phyloP scores from a whole-genome alignment of 2,888 invertebrate genomes.

The Macrophya annulata region DNA sequence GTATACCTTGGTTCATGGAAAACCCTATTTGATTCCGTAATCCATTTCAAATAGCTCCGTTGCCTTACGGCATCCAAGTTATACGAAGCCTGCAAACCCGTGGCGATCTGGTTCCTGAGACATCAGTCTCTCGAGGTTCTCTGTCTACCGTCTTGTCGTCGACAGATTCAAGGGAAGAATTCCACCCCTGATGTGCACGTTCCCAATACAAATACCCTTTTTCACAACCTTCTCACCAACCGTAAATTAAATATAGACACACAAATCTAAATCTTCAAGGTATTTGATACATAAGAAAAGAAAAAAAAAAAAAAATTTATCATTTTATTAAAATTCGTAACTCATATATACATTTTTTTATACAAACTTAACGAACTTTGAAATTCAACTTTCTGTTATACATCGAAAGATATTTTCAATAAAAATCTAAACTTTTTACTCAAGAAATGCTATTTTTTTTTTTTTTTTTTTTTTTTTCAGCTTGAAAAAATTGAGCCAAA shows the following conservation, averaged over 20 bases:
- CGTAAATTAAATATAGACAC: slow-evolving; percentile 14
- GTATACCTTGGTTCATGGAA: slow-evolving; percentile 17
- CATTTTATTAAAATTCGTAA: too few species aligned
- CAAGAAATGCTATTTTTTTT: too few species aligned
- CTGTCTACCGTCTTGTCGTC: slow-evolving; percentile 65
- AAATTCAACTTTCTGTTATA: background rate
- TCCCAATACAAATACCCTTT: slow-evolving; percentile 68
- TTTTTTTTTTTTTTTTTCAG: too few species aligned
- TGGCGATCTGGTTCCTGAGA: slow-evolving; percentile 59
- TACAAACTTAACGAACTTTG: background rate
- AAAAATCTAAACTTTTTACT: background rate
- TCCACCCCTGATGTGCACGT: slow-evolving; percentile 67
- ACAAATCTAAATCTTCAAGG: background rate
- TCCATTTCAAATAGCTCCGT: slow-evolving; percentile 71
- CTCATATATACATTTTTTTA: too few species aligned
- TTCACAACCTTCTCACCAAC: slow-evolving; percentile 21
- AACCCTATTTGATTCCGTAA: slow-evolving; percentile 74
- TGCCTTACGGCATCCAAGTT: slow-evolving; percentile 56
- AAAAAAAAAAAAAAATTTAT: too few species aligned
- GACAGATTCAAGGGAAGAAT: slow-evolving; percentile 69
- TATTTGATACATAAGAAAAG: background rate
- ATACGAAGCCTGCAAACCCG: slow-evolving; percentile 57
- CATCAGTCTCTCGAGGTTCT: slow-evolving; percentile 66
- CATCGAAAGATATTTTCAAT: background rate
- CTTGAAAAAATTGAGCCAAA: too few species aligned